These are phyloP conservation scores for Plecturocebus donacophilus DNA, from an alignment of 2,113 vertebrate genomes.

Conservation along the genomic window DNA sequence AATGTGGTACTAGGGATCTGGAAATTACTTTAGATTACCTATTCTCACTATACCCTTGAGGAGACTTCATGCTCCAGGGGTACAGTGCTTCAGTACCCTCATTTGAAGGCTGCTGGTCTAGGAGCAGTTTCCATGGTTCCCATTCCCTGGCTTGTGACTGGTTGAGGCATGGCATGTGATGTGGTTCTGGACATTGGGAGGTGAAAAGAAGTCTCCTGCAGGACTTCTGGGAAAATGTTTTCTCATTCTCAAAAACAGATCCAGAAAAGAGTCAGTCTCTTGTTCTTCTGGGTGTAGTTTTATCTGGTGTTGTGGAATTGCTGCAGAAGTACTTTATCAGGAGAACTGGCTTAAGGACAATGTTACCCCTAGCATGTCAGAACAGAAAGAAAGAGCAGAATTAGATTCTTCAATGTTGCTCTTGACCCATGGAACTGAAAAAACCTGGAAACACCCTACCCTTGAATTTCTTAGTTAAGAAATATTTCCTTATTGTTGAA, in stretches of 20 bases:
- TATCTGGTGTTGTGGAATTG: not conserved
- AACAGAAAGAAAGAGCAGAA: not conserved
- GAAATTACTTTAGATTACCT: not conserved
- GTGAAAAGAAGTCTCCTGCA: not conserved
- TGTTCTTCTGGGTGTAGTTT: not conserved
- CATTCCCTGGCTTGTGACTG: not conserved
- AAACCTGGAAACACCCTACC: not conserved
- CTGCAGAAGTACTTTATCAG: not conserved
- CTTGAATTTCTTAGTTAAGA: not conserved
- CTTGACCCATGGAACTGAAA: not conserved
- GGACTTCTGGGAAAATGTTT: not conserved
- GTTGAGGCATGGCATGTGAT: not conserved
- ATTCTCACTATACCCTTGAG: not conserved
- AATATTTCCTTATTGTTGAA: conserved; percentile 8
- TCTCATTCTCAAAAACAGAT: not conserved
- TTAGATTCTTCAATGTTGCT: not conserved
- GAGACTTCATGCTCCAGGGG: not conserved
- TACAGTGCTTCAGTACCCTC: not conserved
- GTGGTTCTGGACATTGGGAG: not conserved
- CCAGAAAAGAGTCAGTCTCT: not conserved
- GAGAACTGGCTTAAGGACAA: not conserved
- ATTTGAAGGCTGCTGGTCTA: not conserved
- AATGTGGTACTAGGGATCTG: not conserved
- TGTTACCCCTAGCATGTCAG: not conserved
- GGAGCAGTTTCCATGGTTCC: not conserved